A percentile compares a stretch with the other conserved stretches of the same genome.
These are phyloP conservation scores for Sebastes kiyomatsui DNA, from an alignment of 2,797 vertebrate genomes.

Conservation along the genomic window DNA sequence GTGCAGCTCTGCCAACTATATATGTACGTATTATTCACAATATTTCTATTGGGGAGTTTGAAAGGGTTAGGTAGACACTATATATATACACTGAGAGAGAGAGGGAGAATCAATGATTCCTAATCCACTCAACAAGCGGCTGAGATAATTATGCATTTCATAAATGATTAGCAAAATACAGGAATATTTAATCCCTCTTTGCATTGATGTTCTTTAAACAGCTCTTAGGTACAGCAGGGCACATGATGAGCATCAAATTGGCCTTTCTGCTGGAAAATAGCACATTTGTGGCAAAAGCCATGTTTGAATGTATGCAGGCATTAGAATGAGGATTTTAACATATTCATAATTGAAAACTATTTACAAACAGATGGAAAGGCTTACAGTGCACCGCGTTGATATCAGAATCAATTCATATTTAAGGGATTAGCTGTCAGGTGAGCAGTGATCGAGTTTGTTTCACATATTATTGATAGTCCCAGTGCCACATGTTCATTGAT, in stretches of 20 bases:
- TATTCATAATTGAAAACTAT: slow-evolving; percentile 78
- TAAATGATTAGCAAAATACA: slow-evolving; percentile 86
- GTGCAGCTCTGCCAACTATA: slow-evolving; percentile 81
- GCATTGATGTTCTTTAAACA: slow-evolving; percentile 81
- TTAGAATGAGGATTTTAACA: slow-evolving; percentile 66
- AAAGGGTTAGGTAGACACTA: slow-evolving; percentile 79
- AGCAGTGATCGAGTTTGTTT: slow-evolving; percentile 26
- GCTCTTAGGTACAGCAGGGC: slow-evolving; percentile 77
- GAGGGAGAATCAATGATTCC: slow-evolving; percentile 72
- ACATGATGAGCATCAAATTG: slow-evolving; percentile 82
- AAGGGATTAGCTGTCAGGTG: slow-evolving; percentile 44
- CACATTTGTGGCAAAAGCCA: slow-evolving; percentile 74
- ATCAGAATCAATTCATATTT: slow-evolving; percentile 50
- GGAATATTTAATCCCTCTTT: slow-evolving; percentile 84
- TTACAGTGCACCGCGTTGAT: slow-evolving; percentile 36
- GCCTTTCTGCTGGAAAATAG: slow-evolving; percentile 77
- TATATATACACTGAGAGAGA: slow-evolving; percentile 65
- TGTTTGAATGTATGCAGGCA: slow-evolving; percentile 67
- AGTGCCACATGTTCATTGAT: not conserved
- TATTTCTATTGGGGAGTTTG: slow-evolving; percentile 76
- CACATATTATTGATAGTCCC: not conserved
- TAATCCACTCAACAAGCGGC: slow-evolving; percentile 84
- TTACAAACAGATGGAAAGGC: slow-evolving; percentile 68
- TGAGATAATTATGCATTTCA: slow-evolving; percentile 85
- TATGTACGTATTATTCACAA: slow-evolving; percentile 75